Evolutionary conservation across 2,888 invertebrate genomes (phyloP), one percentile per base, ranked within the genome.

Genomic region (Podotricha telesiphe): DNA sequence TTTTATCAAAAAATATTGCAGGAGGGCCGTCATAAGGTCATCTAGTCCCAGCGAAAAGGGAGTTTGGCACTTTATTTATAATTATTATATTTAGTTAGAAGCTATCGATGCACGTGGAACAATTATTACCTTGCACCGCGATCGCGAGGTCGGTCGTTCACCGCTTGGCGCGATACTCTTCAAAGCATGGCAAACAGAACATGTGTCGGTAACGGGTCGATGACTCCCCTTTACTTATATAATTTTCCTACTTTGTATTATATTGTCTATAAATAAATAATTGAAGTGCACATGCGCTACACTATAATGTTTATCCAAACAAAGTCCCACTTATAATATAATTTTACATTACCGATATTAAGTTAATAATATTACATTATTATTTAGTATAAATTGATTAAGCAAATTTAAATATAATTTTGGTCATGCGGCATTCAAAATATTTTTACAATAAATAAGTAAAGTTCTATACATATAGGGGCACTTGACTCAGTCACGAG

Each of bases 81-180:
- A 48, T 37, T 37, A 56, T 48, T 40, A 34, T 37, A 48, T 34
- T 45, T 34, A 67, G 7, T 40, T 51, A 45, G 45, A 34, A 53
- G 51, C 64, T 63, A 61, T 70, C 63, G 40, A 61, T 61, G 37
- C 71, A 67, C 69, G 69, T 72, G 69, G 67, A 72, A 67, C 69
- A 69, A 71, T 71, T 66, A 71, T 67, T 72, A 69, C 71, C 71
- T 72, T 72, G 69, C 65, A 72, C 48, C 68, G 63, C 63, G 65
- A 51, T 65, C 55, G 61, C 72, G 76, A 76, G 77, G 77, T 73
- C 75, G 77, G 75, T 76, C 76, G 70, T 76, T 77, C 73, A 76
- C 74, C 71, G 50, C 69, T 48, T 68, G 55, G 70, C 65, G 59
- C 63, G 67, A 70, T 73, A 73, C 59, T 75, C 66, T 71, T 67